A percentile compares a stretch with the other conserved stretches of the same genome.
Conservation (phyloP, 1,140 invertebrate species). For the Drosophila sechellia region DNA sequence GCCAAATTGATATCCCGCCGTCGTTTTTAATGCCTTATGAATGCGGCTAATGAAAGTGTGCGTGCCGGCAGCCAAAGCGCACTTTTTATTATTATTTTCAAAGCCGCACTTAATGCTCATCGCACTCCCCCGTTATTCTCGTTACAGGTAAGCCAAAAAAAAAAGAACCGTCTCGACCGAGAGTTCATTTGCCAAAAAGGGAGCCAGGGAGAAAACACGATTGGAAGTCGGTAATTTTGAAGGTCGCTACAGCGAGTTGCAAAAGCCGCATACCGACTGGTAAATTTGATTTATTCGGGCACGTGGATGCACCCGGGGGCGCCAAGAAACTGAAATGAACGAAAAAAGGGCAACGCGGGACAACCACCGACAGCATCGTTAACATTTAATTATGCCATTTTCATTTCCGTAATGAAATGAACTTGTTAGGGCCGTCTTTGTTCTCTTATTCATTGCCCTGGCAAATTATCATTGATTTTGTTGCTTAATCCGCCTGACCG, state of each 20-base stretch:
- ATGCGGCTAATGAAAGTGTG: conserved; percentile 71
- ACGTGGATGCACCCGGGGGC: conserved; percentile 54
- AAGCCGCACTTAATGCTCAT: conserved; percentile 69
- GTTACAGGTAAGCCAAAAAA: conserved; percentile 56
- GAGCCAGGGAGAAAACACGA: conserved; percentile 2
- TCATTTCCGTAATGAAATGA: conserved; percentile 67
- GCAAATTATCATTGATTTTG: conserved; percentile 76
- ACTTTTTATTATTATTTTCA: conserved; percentile 57
- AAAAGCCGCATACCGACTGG: conserved; percentile 22
- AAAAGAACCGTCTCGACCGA: background rate
- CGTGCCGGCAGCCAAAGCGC: conserved; percentile 31
- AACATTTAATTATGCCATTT: conserved; percentile 79
- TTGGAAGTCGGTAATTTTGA: conserved; percentile 38
- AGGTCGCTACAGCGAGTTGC: conserved; percentile 36
- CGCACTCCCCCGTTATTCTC: conserved; percentile 13
- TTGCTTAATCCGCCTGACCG: conserved; percentile 63
- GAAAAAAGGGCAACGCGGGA: background rate
- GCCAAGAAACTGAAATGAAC: conserved; percentile 8
- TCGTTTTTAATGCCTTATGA: conserved; percentile 65
- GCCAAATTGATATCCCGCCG: conserved; percentile 70
- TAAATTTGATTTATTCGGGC: conserved; percentile 55
- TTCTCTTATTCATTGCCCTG: conserved; percentile 49
- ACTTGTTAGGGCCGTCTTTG: conserved; percentile 62
- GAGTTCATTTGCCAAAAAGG: conserved; percentile 6
- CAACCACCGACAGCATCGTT: conserved; percentile 52